Evolutionary conservation across 1,140 invertebrate genomes (phyloP).

Genomic region (Sitobion miscanthi): DNA sequence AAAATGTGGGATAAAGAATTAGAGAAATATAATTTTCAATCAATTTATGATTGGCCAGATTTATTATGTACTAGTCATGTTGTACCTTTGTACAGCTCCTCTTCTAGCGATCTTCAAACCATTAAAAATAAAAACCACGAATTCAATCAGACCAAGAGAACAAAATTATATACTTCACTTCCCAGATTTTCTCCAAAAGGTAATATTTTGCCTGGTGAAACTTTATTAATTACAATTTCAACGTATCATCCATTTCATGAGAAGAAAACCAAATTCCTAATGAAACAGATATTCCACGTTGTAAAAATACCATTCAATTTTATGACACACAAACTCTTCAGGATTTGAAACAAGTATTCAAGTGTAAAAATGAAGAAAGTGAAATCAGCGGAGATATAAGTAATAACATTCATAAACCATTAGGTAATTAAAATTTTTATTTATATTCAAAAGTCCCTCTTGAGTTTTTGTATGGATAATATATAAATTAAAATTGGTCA

Average conservation of each 20-base stretch:
- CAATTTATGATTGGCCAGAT: constrained; percentile 12
- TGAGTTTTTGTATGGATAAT: no score
- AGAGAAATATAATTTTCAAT: constrained; percentile 25
- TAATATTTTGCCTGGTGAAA: constrained; percentile 4
- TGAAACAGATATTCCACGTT: constrained; percentile 3
- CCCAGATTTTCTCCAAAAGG: constrained; percentile 35
- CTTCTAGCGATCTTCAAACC: not conserved
- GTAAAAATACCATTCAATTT: constrained; percentile 29
- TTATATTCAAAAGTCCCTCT: not conserved
- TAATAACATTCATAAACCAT: constrained; percentile 6
- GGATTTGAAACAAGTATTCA: constrained; percentile 28
- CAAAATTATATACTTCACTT: not conserved
- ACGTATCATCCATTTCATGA: constrained; percentile 43
- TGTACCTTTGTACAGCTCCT: not conserved
- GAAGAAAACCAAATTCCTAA: not conserved
- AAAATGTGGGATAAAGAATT: not conserved
- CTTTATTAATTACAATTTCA: constrained; percentile 38
- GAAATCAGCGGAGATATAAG: constrained; percentile 45
- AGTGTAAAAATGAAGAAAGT: constrained; percentile 34
- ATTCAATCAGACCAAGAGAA: constrained; percentile 23
- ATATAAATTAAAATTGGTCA: no score
- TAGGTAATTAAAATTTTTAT: not conserved
- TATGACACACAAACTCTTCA: constrained; percentile 38
- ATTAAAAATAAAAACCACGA: not conserved
- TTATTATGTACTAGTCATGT: not conserved